Evolutionary conservation across 2,888 invertebrate species (phyloP), one percentile per base, ranked within the genome.

Genomic region (Hirtodrosophila duncani): DNA sequence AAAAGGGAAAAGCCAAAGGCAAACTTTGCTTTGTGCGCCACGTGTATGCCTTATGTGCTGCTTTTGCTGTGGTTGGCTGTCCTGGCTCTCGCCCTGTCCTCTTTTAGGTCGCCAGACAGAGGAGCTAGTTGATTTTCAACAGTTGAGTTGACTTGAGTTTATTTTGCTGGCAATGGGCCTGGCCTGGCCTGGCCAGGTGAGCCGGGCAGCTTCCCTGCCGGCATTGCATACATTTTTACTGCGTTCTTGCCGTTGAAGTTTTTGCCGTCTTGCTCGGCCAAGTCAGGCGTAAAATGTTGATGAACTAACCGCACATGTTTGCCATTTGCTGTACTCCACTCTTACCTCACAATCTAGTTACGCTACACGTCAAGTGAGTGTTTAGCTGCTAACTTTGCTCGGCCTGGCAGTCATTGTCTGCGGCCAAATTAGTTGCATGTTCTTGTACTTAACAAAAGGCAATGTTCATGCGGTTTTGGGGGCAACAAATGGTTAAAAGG

Each of bases 281-380:
- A 80, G 63, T 77, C 67, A 61, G 74, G 66, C 60, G 74, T 71
- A 62, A 78, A 80, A 74, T 78, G 77, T 78, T 74, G 77, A 78
- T 80, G 77, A 78, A 78, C 71, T 77, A 72, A 56, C 68, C 68
- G 63, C 60, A 55, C 37, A 42, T 60, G 42, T 63, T 67, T 72
- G 67, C 67, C 48, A 43, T 53, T 53, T 44, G 50, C 66, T 38
- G 49, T n/a, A n/a, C n/a, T n/a, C n/a, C n/a, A n/a, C n/a, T n/a
- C n/a, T n/a, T 49, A 36, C 45, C 49, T 45, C 24, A 17, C 44
- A 49, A 36, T 42, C 27, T 27, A 49, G 23, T 36, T 57, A n/a
- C n/a, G 48, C 49, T 23, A 38, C 46, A 49, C 41, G 49, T 57
- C 59, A 59, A 59, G 59, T 63, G 67, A 53, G 59, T 65, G 65